Evolutionary conservation across 1,140 invertebrate genomes (phyloP), one percentile per base, ranked within the genome.

Genomic region (Marisa cornuarietis): DNA sequence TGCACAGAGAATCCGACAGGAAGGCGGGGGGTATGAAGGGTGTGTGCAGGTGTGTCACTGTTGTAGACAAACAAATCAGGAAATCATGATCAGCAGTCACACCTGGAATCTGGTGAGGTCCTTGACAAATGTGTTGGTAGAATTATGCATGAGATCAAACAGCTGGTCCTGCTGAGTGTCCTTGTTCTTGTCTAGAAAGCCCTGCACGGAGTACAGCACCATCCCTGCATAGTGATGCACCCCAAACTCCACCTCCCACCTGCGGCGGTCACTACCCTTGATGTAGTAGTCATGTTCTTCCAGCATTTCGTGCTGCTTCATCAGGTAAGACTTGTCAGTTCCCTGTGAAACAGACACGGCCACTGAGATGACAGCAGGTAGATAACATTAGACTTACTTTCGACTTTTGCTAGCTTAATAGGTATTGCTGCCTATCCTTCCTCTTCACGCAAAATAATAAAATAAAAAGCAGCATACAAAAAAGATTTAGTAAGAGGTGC

Each of bases 101-200:
- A 90, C 95, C 91, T 96, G 95, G 91, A 95, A 96, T 79, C 93
- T 94, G 3, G 95, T 95, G n/a, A 99, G 92, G 83, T 97, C 95
- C 85, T 95, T 93, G 0, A 98, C 95, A 90, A 98, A 98, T 31
- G 94, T 93, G 88, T 97, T 97, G 4, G 93, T 94, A 71, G 96
- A 97, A 58, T 95, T 92, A 22, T 95, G 95, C 93, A 99, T 95
- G 83, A 97, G 94, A 89, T 98, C 96, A 87, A 98, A 98, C 86
- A 99, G 95, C 0, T 97, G 96, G 87, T 98, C 97, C 89, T 98
- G 97, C 88, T 98, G 96, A 0, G 98, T 98, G 89, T 99, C 98
- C 96, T 99, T 99, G 90, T 99, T 99, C 93, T 99, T 99, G 96
- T 99, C 99, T 16, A 99, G 91, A 96, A 98, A 99, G 86, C 98